Evolutionary conservation across 2,113 vertebrate genomes (phyloP).

Genomic region (Prochilodus magdalenae): DNA sequence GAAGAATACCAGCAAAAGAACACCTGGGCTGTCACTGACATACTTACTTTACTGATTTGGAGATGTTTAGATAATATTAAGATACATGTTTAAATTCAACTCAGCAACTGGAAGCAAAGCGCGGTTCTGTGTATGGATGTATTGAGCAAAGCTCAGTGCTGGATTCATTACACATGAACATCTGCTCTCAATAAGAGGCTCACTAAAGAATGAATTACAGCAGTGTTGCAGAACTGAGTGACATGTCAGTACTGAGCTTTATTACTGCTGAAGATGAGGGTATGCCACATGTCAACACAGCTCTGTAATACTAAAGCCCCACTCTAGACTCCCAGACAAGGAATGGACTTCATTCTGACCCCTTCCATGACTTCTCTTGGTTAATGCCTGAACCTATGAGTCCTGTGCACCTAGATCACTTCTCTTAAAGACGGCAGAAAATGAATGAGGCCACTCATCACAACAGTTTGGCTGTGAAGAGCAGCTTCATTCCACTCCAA

Average conservation of each 20-base stretch:
- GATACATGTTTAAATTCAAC: conserved; percentile 53
- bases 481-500: too few relatives aligned
- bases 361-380: too few relatives aligned
- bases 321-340: conserved; percentile 40
- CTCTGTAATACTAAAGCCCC: conserved; percentile 25
- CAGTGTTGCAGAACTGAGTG: conserved; percentile 74
- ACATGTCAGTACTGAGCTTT: conserved; percentile 72
- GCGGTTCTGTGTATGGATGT: conserved; percentile 64
- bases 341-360: background rate
- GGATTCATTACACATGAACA: conserved; percentile 74
- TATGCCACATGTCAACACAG: conserved; percentile 51
- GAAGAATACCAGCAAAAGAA: conserved; percentile 29
- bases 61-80: conserved; percentile 42
- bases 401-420: too few relatives aligned
- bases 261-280: conserved; percentile 64
- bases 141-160: conserved; percentile 50
- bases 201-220: conserved; percentile 72
- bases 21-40: conserved; percentile 65
- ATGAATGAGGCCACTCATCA: too few relatives aligned
- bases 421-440: too few relatives aligned
- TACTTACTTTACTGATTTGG: background rate
- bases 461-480: too few relatives aligned
- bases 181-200: conserved; percentile 76
- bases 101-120: conserved; percentile 53
- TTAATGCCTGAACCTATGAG: too few relatives aligned